A percentile compares a stretch with the other conserved stretches of the same genome.
These are phyloP conservation scores for Matsumyia berberina DNA, from an alignment of 2,888 invertebrate genomes.

Conservation along the genomic window DNA sequence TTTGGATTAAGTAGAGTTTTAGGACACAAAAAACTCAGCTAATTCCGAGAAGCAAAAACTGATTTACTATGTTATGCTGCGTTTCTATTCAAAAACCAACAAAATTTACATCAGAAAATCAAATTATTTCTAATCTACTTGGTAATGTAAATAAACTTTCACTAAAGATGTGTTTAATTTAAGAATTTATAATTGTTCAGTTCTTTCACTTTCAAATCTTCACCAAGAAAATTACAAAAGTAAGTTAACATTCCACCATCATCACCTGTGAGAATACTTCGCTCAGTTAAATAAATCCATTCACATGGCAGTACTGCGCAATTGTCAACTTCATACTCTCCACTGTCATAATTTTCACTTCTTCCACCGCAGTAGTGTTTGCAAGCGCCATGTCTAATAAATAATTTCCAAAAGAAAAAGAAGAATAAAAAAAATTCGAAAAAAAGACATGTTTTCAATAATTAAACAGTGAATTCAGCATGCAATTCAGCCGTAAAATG, in stretches of 20 bases:
- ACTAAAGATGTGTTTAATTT: too few relatives aligned
- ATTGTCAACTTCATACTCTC: slow-evolving; percentile 68
- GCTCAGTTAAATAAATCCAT: slow-evolving; percentile 16
- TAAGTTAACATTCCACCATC: not conserved
- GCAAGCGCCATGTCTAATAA: slow-evolving; percentile 70
- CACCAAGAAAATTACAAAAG: not conserved
- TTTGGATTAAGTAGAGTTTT: too few relatives aligned
- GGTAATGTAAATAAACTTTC: too few relatives aligned
- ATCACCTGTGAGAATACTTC: slow-evolving; percentile 9
- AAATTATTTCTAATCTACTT: too few relatives aligned
- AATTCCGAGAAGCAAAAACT: too few relatives aligned
- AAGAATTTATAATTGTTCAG: too few relatives aligned
- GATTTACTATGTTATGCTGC: too few relatives aligned
- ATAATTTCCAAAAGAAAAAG: slow-evolving; percentile 51
- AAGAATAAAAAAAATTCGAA: slow-evolving; percentile 35
- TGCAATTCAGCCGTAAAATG: slow-evolving; percentile 60
- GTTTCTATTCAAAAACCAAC: too few relatives aligned
- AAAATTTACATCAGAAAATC: too few relatives aligned
- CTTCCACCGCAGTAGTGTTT: slow-evolving; percentile 57
- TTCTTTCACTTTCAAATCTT: too few relatives aligned
- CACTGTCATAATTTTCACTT: slow-evolving; percentile 70
- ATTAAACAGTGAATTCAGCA: slow-evolving; percentile 57
- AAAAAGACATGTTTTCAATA: slow-evolving; percentile 65
- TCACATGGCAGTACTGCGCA: slow-evolving; percentile 56
- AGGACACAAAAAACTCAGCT: too few relatives aligned